Percentiles rank a stretch among this genome's conserved stretches.
Evolutionary conservation across 2,888 invertebrate genomes (phyloP).

Genomic region (Agrochola macilenta): DNA sequence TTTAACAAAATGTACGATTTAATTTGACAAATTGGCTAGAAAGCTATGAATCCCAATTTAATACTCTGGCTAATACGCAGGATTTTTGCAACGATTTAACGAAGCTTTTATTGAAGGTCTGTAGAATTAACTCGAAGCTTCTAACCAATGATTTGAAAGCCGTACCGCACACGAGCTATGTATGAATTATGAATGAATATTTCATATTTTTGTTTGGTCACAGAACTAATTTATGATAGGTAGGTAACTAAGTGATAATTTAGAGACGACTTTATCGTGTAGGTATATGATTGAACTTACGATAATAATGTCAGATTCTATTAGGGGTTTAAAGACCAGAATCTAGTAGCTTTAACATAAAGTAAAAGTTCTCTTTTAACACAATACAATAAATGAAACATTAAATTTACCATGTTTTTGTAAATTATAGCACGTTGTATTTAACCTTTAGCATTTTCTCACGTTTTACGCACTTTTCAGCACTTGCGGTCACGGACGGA

Average conservation of each 20-base stretch:
- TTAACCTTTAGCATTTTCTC: conserved; percentile 15
- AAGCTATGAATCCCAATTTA: conserved; percentile 23
- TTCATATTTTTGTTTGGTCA: neutral
- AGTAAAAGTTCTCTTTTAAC: neutral
- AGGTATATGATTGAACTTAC: neutral
- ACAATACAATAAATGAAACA: conserved; percentile 1
- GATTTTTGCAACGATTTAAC: conserved; percentile 40
- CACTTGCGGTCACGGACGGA: conserved; percentile 9
- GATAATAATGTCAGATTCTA: neutral
- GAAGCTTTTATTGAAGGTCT: conserved; percentile 26
- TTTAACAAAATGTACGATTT: conserved; percentile 39
- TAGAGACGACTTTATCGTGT: neutral
- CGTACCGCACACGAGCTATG: neutral
- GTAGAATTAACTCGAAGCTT: conserved; percentile 18
- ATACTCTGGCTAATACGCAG: conserved; percentile 22
- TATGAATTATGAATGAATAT: neutral
- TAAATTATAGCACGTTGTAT: conserved; percentile 8
- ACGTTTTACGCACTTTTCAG: conserved; percentile 14
- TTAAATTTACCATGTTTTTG: neutral
- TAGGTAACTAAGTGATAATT: neutral
- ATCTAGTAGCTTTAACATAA: neutral
- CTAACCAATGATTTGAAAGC: conserved; percentile 1
- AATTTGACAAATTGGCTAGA: conserved; percentile 33
- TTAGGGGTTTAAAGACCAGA: neutral
- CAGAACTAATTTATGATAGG: no score